phyloP scores from a whole-genome alignment of 2,113 vertebrate species.

The human region DNA sequence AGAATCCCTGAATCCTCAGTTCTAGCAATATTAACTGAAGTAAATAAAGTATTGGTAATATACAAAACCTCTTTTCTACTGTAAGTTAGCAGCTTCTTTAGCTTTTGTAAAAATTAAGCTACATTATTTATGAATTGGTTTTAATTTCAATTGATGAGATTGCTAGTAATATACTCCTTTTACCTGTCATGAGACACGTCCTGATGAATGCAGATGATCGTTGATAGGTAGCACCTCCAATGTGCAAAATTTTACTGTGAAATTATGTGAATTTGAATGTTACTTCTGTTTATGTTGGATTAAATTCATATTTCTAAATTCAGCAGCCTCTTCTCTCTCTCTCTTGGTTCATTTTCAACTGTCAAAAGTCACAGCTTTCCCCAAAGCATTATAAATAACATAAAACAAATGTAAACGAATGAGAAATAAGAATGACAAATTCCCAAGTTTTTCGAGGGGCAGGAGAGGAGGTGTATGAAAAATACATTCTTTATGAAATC shows the following conservation, averaged over 20 bases:
- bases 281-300: conserved; percentile 69
- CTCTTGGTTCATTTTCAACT: conserved; percentile 75
- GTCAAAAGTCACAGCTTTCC: conserved; percentile 76
- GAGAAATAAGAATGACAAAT: conserved; percentile 66
- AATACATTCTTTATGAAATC: background rate
- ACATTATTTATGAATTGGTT: background rate
- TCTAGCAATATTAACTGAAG: background rate
- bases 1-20: background rate
- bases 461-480: background rate
- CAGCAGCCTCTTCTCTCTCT: conserved; percentile 65
- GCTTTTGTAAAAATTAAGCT: background rate
- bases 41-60: background rate
- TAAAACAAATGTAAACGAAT: conserved; percentile 78
- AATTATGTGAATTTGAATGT: conserved; percentile 68
- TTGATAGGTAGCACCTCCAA: conserved; percentile 37
- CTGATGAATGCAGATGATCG: background rate
- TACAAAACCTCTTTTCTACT: background rate
- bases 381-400: conserved; percentile 73
- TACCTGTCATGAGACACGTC: background rate
- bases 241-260: conserved; percentile 52
- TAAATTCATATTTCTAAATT: conserved; percentile 76
- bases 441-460: conserved; percentile 15
- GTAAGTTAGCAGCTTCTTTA: background rate
- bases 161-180: background rate
- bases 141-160: background rate